Conservation (phyloP, 2,113 vertebrate genomes). For the Columbina picui region DNA sequence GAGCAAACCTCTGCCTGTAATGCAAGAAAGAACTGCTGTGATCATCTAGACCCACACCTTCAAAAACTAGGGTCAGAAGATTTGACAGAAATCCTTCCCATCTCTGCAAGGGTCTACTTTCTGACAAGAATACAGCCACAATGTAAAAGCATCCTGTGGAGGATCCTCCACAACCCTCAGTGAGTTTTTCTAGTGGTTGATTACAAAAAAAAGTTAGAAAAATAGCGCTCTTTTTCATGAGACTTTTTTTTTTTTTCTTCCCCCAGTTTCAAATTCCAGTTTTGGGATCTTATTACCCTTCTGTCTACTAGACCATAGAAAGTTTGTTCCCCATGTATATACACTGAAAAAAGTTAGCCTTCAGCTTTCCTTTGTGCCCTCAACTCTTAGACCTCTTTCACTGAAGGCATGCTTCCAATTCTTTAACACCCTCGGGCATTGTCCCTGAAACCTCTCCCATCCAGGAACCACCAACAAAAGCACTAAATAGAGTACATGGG, state of each 20-base stretch:
- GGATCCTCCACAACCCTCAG: not conserved
- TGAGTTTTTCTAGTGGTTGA: not conserved
- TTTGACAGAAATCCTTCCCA: not conserved
- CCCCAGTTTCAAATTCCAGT: not conserved
- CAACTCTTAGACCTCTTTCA: not conserved
- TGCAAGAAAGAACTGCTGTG: not conserved
- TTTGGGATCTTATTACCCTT: not conserved
- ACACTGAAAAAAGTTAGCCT: not conserved
- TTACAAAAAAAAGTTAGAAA: not conserved
- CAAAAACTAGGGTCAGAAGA: not conserved
- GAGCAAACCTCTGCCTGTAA: not conserved
- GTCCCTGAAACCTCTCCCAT: constrained; percentile 19
- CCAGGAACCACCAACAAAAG: constrained; percentile 47
- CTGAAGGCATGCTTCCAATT: constrained; percentile 25
- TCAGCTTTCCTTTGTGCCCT: not conserved
- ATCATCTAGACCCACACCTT: not conserved
- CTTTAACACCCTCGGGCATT: not conserved
- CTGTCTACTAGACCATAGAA: not conserved
- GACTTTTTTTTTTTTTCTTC: fast-evolving
- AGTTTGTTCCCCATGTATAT: not conserved
- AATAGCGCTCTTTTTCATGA: not conserved
- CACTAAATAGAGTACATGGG: not conserved
- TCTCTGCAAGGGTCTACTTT: not conserved
- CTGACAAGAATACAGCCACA: not conserved
- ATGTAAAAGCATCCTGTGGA: not conserved